Evolutionary conservation across 2,797 vertebrate genomes (phyloP), one percentile per base, ranked within the genome.

Genomic region (Synanceia verrucosa): DNA sequence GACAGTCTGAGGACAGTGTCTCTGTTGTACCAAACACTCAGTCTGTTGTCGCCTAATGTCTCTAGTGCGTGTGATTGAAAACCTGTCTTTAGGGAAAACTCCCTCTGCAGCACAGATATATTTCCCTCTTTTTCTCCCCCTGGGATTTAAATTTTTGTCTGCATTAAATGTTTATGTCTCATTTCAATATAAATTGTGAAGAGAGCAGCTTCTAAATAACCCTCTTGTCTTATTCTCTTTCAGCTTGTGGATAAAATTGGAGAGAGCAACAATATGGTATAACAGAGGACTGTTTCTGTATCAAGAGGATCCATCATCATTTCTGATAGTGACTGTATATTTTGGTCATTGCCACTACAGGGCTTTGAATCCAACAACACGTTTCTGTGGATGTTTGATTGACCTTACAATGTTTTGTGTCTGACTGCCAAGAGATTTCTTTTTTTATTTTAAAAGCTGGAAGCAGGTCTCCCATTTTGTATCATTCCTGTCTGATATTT

Each of bases 251-350:
- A 98, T 93, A 96, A 96, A 95, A 95, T 95, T 75, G 96, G 96
- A 48, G 97, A 98, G 91, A 98, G 97, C 95, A 98, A 97, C 96
- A 97, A 93, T 55, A 98, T 98, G 97, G 97, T 99, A 96, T 99
- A 97, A 96, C 93, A 88, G 37, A 81, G 44, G 90, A 23, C 87
- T 43, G 39, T 87, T 86, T 92, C 90, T 65, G 91, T 88, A 84
- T 96, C n/a, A n/a, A n/a, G n/a, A n/a, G n/a, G n/a, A n/a, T n/a
- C 96, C 95, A 94, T 95, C 92, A 85, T 88, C 89, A 87, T 82
- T 91, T 78, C 53, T 83, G 68, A 68, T 58, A 58, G 43, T 82
- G 76, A 86, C 65, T 87, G 59, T 84, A 57, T 75, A 56, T 77
- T 78, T 77, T 77, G 81, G 60, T 60, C 51, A 63, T 76, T 63